phyloP scores from a whole-genome alignment of 37 sponge, comb jelly and placozoan species.

The Ianthella basta region DNA sequence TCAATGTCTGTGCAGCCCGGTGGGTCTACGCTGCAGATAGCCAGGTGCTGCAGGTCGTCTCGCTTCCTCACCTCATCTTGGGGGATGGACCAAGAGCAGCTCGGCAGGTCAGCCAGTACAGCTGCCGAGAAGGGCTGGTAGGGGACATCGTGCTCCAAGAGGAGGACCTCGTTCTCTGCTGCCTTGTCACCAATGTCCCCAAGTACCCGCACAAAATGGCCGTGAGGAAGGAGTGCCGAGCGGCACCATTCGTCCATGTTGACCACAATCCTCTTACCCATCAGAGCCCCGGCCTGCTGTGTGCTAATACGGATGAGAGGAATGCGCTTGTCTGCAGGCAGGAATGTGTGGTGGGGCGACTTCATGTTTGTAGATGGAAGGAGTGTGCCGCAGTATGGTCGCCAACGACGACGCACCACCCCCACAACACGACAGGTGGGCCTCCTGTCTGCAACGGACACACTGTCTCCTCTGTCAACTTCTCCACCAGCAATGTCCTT shows the following conservation, averaged over 20 bases:
- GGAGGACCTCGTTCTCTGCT: constrained; percentile 94
- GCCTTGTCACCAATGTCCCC: constrained; percentile 95
- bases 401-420: constrained; percentile 88
- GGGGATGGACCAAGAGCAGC: constrained; percentile 87
- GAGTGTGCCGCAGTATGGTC: constrained; percentile 95
- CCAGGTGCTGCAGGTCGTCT: constrained; percentile 73
- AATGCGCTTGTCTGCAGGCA: constrained; percentile 86
- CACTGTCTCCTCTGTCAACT: neutral
- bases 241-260: constrained; percentile 95
- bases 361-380: constrained; percentile 52
- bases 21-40: constrained; percentile 96
- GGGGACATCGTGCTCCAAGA: constrained; percentile 94
- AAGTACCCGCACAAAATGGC: constrained; percentile 87
- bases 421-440: constrained; percentile 90
- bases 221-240: constrained; percentile 79
- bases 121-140: constrained; percentile 88
- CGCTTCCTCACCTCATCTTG: constrained; percentile 72
- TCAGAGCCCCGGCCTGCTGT: constrained; percentile 65
- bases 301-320: constrained; percentile 86
- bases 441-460: constrained; percentile 11
- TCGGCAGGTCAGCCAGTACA: constrained; percentile 86
- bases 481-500: neutral
- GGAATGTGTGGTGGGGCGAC: constrained; percentile 66
- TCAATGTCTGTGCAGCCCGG: constrained; percentile 99
- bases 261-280: constrained; percentile 93